Evolutionary conservation across 2,113 vertebrate genomes (phyloP), one percentile per base, ranked within the genome.

Genomic region (Calidris pygmaea): DNA sequence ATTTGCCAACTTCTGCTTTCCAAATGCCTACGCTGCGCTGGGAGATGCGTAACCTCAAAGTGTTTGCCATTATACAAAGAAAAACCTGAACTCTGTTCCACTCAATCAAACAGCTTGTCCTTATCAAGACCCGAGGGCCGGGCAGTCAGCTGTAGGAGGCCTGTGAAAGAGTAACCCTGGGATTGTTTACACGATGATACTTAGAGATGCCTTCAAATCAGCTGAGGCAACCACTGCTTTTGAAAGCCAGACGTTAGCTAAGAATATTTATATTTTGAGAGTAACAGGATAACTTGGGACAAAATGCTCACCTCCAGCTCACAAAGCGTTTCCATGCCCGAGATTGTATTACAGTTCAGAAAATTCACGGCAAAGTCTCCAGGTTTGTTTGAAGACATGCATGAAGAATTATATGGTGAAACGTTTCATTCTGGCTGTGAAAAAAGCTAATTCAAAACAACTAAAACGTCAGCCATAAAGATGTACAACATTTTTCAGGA

Each of bases 401-500:
- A 80, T 71, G 92, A 97, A 97, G 94, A 97, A 89, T 92, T 97
- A 97, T 96, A 95, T 88, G 94, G 87, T 96, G 85, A 97, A 98
- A 97, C 8, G 12, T 97, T 97, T 98, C 93, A 91, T 97, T 97
- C 90, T 96, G 77, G 73, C 92, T 91, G 88, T 95, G 96, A 95
- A 96, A 91, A 89, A 95, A 85, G 68, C 78, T 92, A 97, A 96
- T 97, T 97, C 95, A 98, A 97, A 98, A 97, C 93, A 98, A 97
- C 96, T 97, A 97, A 98, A 97, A 97, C 45, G 95, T 97, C 98
- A 98, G 74, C 92, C 85, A 68, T 97, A 96, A 97, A 97, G 93
- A 98, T 97, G 93, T 97, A 97, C 93, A 97, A 92, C 92, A 96
- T 97, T 97, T 97, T 96, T 98, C 95, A 97, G 97, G 97, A 98